phyloP scores from a whole-genome alignment of 2,797 vertebrate species.

The Poeciliopsis presidionis region DNA sequence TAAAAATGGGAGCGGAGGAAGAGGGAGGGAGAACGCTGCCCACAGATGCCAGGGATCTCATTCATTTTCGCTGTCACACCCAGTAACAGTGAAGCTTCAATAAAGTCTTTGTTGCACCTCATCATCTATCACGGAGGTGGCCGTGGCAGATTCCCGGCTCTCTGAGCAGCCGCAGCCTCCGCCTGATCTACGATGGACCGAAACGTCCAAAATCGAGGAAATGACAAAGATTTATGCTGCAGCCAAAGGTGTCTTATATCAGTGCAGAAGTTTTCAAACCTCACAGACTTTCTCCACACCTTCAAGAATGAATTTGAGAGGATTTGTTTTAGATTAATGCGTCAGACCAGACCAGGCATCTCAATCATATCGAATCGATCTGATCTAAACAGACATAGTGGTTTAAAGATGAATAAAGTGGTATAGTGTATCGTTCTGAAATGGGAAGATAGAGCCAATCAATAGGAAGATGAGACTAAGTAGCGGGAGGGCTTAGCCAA shows the following conservation, averaged over 20 bases:
- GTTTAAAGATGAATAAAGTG: not conserved
- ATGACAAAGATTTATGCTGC: not conserved
- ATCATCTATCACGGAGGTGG: conserved; percentile 61
- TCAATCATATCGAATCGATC: not conserved
- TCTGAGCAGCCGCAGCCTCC: conserved; percentile 28
- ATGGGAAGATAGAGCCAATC: not conserved
- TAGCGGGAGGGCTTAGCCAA: not conserved
- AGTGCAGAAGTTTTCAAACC: not conserved
- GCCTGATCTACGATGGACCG: conserved; percentile 11
- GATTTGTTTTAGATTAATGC: not conserved
- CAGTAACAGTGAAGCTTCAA: conserved; percentile 43
- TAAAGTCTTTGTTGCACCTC: conserved; percentile 54
- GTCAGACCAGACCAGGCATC: not conserved
- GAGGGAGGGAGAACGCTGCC: conserved; percentile 30
- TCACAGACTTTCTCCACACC: not conserved
- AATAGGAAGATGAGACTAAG: not conserved
- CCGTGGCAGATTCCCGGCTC: conserved; percentile 64
- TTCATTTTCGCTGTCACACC: conserved; percentile 58
- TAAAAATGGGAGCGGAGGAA: conserved; percentile 46
- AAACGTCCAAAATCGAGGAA: not conserved
- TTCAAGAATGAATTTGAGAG: not conserved
- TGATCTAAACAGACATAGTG: not conserved
- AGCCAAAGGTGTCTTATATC: not conserved
- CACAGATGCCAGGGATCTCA: conserved; percentile 54
- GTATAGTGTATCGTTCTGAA: not conserved